A percentile compares a stretch with the other conserved stretches of the same genome.
Conservation (phyloP, 2,888 invertebrate genomes). For the Xylota segnis region DNA sequence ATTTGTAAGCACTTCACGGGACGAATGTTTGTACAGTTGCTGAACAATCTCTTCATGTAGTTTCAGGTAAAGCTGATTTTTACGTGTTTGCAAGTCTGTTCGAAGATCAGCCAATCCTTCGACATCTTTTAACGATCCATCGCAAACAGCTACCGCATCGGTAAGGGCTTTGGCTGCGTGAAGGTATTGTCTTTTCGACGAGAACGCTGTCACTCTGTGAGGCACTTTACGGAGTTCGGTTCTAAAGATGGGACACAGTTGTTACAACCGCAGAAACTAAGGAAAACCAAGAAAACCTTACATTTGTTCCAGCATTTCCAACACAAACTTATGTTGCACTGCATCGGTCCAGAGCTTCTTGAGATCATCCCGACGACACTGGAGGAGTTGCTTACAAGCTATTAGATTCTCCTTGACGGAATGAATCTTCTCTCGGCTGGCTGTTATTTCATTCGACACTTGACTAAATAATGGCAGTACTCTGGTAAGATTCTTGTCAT, state of each 20-base stretch:
- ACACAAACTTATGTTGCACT: conserved; percentile 96
- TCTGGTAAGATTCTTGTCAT: conserved; percentile 93
- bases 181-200: conserved; percentile 91
- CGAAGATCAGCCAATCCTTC: conserved; percentile 93
- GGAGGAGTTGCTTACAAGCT: conserved; percentile 93
- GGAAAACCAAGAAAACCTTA: conserved; percentile 77
- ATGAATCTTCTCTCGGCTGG: conserved; percentile 90
- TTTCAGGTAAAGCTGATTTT: conserved; percentile 88
- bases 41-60: conserved; percentile 89
- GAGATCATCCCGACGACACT: conserved; percentile 96
- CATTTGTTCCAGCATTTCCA: conserved; percentile 95
- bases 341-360: conserved; percentile 97
- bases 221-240: conserved; percentile 91
- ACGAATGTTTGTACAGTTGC: conserved; percentile 89
- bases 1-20: conserved; percentile 84
- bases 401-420: conserved; percentile 92
- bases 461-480: conserved; percentile 89
- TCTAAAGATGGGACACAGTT: conserved; percentile 83
- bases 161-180: conserved; percentile 93
- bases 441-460: conserved; percentile 91
- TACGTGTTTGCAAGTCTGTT: conserved; percentile 88
- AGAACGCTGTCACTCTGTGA: conserved; percentile 87
- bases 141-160: conserved; percentile 88
- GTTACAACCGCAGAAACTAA: conserved; percentile 10
- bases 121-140: conserved; percentile 91